These are phyloP conservation scores for Sylvia borin DNA, from an alignment of 2,797 vertebrate species.

Conservation along the genomic window DNA sequence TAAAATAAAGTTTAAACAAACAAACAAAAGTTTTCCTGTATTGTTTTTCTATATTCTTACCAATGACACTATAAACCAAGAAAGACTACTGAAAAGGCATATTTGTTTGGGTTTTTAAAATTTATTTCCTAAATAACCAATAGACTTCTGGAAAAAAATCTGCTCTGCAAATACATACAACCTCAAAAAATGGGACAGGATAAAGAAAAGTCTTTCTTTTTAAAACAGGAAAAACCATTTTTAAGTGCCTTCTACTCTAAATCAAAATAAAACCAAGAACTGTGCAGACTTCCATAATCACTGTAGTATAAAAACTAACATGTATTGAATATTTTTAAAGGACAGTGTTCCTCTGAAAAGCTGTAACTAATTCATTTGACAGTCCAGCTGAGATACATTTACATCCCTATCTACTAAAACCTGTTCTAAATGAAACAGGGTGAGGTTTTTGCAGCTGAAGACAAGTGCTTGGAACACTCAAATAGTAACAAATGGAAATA, in stretches of 20 bases:
- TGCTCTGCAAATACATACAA: not conserved
- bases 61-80: not conserved
- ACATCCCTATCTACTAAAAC: not conserved
- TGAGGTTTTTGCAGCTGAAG: not conserved
- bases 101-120: not conserved
- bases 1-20: not conserved
- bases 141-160: not conserved
- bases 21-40: not conserved
- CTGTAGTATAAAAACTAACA: not conserved
- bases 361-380: constrained; percentile 13
- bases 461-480: not conserved
- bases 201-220: not conserved
- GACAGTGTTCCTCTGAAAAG: constrained; percentile 8
- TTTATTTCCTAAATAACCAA: not conserved
- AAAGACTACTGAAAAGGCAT: not conserved
- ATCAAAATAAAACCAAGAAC: not conserved
- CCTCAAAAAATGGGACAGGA: not conserved
- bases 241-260: not conserved
- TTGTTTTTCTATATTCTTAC: not conserved
- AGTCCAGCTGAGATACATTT: not conserved
- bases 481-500: constrained; percentile 9
- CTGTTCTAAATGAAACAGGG: not conserved
- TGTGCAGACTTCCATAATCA: not conserved
- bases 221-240: not conserved
- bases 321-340: not conserved